Conservation (phyloP, 2,888 invertebrate genomes). For the Cheilosia urbana region DNA sequence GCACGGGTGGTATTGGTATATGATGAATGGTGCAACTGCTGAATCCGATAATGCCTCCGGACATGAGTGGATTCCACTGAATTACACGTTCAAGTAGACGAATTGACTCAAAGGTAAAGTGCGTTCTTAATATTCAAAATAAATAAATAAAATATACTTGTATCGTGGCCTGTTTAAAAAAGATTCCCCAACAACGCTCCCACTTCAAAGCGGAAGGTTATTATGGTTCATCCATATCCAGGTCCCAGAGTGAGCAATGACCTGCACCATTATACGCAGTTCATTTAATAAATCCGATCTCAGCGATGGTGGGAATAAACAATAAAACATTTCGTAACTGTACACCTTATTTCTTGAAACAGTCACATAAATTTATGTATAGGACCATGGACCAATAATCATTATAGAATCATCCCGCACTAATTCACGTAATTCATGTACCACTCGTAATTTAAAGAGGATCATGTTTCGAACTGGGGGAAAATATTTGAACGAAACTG, state of each 20-base stretch:
- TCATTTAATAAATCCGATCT: background rate
- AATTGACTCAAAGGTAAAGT: conserved; percentile 8
- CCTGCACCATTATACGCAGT: conserved; percentile 11
- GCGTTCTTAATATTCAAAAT: conserved; percentile 13
- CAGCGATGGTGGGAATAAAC: background rate
- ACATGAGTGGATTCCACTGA: conserved; percentile 48
- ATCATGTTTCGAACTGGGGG: conserved; percentile 50
- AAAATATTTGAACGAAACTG: conserved; percentile 37
- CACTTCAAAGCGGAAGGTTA: conserved; percentile 35
- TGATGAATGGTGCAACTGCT: conserved; percentile 4
- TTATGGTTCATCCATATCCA: background rate
- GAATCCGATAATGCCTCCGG: conserved; percentile 20
- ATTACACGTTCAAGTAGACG: conserved; percentile 36
- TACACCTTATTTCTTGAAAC: background rate
- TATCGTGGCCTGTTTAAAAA: background rate
- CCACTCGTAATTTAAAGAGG: conserved; percentile 37
- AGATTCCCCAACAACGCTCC: conserved; percentile 28
- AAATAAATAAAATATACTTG: conserved; percentile 21
- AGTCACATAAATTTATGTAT: conserved; percentile 20
- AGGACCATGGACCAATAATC: conserved; percentile 3
- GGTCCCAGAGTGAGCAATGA: conserved; percentile 30
- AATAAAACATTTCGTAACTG: conserved; percentile 1
- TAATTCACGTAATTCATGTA: conserved; percentile 53
- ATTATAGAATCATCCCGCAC: conserved; percentile 15
- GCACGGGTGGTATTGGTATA: background rate